Percentiles rank a stretch among this genome's conserved stretches.
Evolutionary conservation across 2,888 invertebrate genomes (phyloP).

Genomic region (Conchocele bisecta): DNA sequence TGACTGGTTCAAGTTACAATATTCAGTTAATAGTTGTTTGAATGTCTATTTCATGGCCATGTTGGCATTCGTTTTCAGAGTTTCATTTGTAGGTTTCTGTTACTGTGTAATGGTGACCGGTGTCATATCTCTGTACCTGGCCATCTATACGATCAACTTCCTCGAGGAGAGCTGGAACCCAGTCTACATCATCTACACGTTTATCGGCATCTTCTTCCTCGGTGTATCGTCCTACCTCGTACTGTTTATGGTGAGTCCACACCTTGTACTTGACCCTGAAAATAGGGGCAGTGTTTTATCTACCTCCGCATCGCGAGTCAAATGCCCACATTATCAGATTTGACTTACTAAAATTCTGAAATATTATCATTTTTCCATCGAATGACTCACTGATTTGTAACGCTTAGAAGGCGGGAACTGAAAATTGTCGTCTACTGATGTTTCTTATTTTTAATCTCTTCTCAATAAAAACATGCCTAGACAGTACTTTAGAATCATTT

Average conservation of each 20-base stretch:
- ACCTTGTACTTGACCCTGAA: background rate
- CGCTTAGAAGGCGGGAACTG: too few relatives aligned
- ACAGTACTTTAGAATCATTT: too few relatives aligned
- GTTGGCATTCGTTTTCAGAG: constrained; percentile 73
- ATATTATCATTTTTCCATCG: too few relatives aligned
- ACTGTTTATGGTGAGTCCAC: constrained; percentile 90
- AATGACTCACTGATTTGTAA: too few relatives aligned
- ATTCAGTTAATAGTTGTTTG: background rate
- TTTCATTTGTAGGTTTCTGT: constrained; percentile 72
- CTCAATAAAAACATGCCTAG: too few relatives aligned
- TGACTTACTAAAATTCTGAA: too few relatives aligned
- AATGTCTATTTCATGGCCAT: background rate
- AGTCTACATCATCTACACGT: constrained; percentile 91
- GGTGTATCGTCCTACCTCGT: constrained; percentile 94
- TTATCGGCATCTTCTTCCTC: constrained; percentile 91
- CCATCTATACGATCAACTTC: constrained; percentile 88
- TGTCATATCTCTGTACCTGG: constrained; percentile 53
- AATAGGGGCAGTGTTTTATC: too few relatives aligned
- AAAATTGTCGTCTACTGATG: too few relatives aligned
- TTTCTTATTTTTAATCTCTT: too few relatives aligned
- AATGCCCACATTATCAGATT: too few relatives aligned
- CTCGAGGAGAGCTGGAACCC: constrained; percentile 93
- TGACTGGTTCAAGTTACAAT: background rate
- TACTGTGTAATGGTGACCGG: constrained; percentile 61
- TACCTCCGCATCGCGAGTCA: too few relatives aligned